phyloP scores from a whole-genome alignment of 2,888 invertebrate species.

The Pantelozetes paolii region DNA sequence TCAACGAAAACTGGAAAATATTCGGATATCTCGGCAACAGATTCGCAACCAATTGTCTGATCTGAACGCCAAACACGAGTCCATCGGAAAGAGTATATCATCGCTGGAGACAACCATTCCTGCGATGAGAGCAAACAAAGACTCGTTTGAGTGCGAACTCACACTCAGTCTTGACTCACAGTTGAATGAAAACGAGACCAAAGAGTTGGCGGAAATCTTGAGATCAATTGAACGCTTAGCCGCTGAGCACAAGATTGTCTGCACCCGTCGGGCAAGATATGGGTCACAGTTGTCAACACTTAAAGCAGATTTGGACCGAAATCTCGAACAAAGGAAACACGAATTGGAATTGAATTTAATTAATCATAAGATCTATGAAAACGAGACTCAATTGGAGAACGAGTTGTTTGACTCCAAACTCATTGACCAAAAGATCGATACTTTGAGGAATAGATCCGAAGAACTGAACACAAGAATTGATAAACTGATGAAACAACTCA shows the following conservation, averaged over 20 bases:
- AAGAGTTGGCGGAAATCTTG: constrained; percentile 83
- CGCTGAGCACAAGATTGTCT: constrained; percentile 90
- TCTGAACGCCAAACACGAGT: constrained; percentile 74
- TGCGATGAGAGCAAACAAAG: constrained; percentile 90
- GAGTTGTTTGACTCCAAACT: constrained; percentile 69
- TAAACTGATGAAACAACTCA: constrained; percentile 64
- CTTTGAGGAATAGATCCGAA: constrained; percentile 65
- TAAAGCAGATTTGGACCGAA: constrained; percentile 91
- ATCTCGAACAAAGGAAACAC: constrained; percentile 83
- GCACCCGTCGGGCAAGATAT: constrained; percentile 83
- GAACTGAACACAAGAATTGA: constrained; percentile 70
- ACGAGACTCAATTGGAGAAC: constrained; percentile 78
- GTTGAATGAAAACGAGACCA: constrained; percentile 82
- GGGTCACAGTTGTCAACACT: constrained; percentile 96
- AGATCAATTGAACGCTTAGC: constrained; percentile 88
- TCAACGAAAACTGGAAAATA: constrained; percentile 93
- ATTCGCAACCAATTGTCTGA: constrained; percentile 93
- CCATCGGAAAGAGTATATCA: constrained; percentile 88
- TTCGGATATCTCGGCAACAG: constrained; percentile 93
- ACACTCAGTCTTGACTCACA: constrained; percentile 85
- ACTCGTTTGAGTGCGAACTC: constrained; percentile 85
- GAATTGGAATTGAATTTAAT: constrained; percentile 80
- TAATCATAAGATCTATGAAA: constrained; percentile 89
- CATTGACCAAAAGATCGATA: constrained; percentile 67
- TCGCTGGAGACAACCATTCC: constrained; percentile 85